Evolutionary conservation across 2,113 vertebrate species (phyloP).

Genomic region (Cettia cetti): DNA sequence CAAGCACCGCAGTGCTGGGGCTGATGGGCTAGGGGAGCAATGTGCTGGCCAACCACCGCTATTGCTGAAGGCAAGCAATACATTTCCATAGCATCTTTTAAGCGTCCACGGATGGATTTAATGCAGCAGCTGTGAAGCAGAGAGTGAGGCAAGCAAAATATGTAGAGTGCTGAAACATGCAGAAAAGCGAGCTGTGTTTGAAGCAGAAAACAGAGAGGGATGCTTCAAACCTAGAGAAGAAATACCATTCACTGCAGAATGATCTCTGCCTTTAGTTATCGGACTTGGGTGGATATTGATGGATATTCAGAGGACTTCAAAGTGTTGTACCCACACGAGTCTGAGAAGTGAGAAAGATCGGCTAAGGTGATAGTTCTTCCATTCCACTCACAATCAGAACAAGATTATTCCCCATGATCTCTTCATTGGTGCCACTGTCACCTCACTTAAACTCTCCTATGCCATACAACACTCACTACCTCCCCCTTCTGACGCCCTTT

Average conservation of each 20-base stretch:
- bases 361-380: not conserved
- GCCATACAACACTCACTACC: not conserved
- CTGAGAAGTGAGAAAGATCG: not conserved
- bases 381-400: not conserved
- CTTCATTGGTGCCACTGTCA: not conserved
- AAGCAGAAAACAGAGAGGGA: not conserved
- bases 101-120: slow-evolving; percentile 16
- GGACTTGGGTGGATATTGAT: not conserved
- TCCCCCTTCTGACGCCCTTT: not conserved
- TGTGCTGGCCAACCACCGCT: not conserved
- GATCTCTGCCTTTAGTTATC: not conserved
- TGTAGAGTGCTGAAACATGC: not conserved
- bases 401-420: not conserved
- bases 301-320: not conserved
- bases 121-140: slow-evolving; percentile 42
- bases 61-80: slow-evolving; percentile 49
- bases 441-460: not conserved
- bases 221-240: not conserved
- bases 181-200: not conserved
- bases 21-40: slow-evolving; percentile 1
- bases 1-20: not conserved
- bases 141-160: slow-evolving; percentile 2
- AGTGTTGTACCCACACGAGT: not conserved
- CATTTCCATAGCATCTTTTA: slow-evolving; percentile 35
- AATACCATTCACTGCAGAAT: not conserved